phyloP scores from a whole-genome alignment of 2,797 vertebrate genomes.

The Melanotaenia maccullochi region DNA sequence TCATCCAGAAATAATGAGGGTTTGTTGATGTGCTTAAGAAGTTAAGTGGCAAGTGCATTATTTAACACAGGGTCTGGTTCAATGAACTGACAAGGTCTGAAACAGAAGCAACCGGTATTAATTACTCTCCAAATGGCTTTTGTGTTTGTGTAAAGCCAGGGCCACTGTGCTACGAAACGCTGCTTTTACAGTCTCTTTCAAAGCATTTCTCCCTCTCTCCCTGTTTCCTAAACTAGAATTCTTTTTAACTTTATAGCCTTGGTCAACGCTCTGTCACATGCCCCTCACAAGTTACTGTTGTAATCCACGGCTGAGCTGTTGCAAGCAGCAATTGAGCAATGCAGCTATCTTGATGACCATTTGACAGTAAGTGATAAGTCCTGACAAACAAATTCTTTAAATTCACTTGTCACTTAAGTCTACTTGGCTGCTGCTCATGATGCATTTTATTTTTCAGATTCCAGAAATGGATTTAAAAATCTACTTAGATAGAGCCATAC shows the following conservation, averaged over 20 bases:
- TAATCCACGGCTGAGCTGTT: slow-evolving; percentile 31
- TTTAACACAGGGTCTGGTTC: slow-evolving; percentile 48
- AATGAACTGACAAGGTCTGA: slow-evolving; percentile 21
- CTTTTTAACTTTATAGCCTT: slow-evolving; percentile 22
- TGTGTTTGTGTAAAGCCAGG: slow-evolving; percentile 4
- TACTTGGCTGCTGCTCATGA: not conserved
- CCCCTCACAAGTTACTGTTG: slow-evolving; percentile 38
- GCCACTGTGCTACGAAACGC: slow-evolving; percentile 13
- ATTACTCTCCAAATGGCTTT: slow-evolving; percentile 8
- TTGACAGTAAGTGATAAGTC: slow-evolving; percentile 5
- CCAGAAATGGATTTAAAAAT: not conserved
- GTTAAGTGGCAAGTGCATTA: slow-evolving; percentile 59
- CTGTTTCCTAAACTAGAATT: slow-evolving; percentile 5
- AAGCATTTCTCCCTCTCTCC: not conserved
- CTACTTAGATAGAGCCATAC: not conserved
- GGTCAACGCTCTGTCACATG: slow-evolving; percentile 52
- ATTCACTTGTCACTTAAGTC: not conserved
- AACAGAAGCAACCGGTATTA: slow-evolving; percentile 6
- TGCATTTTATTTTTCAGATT: not conserved
- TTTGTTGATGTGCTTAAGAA: slow-evolving; percentile 52
- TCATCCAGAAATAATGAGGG: slow-evolving; percentile 85
- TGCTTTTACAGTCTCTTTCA: not conserved
- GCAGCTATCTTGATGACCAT: not conserved
- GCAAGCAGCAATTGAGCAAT: slow-evolving; percentile 36
- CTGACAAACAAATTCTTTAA: not conserved